Conservation (phyloP, 2,888 invertebrate genomes). For the Cerastis rubricosa region DNA sequence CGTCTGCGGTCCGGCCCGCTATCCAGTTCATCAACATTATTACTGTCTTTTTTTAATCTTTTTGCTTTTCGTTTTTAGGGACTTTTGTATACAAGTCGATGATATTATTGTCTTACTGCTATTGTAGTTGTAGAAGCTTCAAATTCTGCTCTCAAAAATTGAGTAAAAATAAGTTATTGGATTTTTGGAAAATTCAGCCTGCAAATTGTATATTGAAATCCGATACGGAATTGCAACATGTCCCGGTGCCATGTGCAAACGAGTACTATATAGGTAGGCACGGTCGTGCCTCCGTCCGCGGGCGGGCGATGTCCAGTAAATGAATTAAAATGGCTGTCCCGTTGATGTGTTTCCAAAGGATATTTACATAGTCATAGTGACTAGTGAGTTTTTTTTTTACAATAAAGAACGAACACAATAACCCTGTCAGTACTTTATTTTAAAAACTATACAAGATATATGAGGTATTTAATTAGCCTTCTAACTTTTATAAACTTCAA, state of each 20-base stretch:
- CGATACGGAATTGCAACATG: not conserved
- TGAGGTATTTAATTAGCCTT: too few species aligned
- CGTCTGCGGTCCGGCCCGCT: not conserved
- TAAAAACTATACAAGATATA: too few species aligned
- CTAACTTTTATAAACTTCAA: too few species aligned
- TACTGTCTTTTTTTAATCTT: too few species aligned
- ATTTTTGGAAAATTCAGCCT: not conserved
- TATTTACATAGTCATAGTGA: not conserved
- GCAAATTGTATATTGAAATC: not conserved
- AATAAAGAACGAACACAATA: not conserved
- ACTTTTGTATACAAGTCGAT: too few species aligned
- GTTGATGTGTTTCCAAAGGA: conserved; percentile 5
- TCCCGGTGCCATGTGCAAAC: not conserved
- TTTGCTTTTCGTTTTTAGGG: too few species aligned
- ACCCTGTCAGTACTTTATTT: not conserved
- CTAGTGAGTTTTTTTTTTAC: not conserved
- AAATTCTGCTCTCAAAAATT: not conserved
- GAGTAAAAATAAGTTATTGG: too few species aligned
- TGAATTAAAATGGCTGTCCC: conserved; percentile 27
- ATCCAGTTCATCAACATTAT: too few species aligned
- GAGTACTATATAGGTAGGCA: not conserved
- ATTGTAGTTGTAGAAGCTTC: not conserved
- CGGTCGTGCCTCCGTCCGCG: not conserved
- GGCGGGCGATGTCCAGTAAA: not conserved
- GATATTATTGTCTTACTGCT: not conserved